Evolutionary conservation across 2,113 vertebrate genomes (phyloP).

Genomic region (Axis porcinus): DNA sequence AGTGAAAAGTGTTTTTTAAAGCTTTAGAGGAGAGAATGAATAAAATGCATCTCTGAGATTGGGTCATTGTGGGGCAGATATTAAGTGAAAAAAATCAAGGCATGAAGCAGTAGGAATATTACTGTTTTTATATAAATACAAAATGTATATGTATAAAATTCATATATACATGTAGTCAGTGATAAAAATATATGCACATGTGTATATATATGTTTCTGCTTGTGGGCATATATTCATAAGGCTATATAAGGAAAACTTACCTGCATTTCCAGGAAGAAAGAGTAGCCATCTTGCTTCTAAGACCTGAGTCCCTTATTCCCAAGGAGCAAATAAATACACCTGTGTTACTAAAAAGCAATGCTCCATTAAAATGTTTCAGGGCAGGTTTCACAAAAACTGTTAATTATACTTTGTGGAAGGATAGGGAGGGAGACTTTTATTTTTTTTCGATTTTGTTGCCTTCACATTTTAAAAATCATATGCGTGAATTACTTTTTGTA

Average conservation of each 20-base stretch:
- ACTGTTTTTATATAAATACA: not conserved
- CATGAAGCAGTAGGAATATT: not conserved
- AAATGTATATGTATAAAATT: not conserved
- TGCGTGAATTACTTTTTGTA: not conserved
- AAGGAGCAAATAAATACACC: not conserved
- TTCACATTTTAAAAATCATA: not conserved
- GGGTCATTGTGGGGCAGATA: not conserved
- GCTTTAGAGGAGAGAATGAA: not conserved
- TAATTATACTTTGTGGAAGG: not conserved
- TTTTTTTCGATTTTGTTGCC: not conserved
- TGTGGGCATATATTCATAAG: not conserved
- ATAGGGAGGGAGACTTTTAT: not conserved
- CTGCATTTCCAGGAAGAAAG: not conserved
- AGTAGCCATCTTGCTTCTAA: not conserved
- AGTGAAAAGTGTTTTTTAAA: not conserved
- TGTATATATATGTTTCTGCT: not conserved
- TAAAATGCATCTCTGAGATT: not conserved
- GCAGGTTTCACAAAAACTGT: not conserved
- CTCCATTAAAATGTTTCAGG: not conserved
- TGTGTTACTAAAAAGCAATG: not conserved
- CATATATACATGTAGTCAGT: not conserved
- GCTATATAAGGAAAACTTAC: not conserved
- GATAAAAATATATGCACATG: not conserved
- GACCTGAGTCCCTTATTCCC: not conserved
- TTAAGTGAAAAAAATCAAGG: not conserved